phyloP scores from a whole-genome alignment of 1,140 invertebrate species.

The Teleogryllus occipitalis region DNA sequence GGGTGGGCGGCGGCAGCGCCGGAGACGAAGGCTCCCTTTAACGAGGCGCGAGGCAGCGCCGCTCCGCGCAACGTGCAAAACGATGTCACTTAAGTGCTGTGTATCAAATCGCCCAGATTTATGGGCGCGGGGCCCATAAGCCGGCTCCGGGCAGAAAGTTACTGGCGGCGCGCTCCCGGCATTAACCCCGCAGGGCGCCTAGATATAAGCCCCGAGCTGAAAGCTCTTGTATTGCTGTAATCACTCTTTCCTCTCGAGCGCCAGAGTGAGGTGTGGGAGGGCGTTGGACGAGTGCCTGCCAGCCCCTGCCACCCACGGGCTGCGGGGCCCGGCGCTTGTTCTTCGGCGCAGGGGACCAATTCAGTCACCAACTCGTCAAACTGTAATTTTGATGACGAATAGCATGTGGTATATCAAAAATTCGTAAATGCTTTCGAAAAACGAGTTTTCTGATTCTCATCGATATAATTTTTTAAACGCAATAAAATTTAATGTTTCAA shows the following conservation, averaged over 20 bases:
- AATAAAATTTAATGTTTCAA: too few relatives aligned
- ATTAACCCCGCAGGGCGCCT: neutral
- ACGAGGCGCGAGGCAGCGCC: neutral
- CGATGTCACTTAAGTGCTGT: neutral
- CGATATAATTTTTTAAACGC: too few relatives aligned
- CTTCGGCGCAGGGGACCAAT: too few relatives aligned
- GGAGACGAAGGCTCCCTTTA: neutral
- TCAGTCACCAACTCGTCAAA: too few relatives aligned
- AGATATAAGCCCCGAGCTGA: neutral
- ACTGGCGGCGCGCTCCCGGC: neutral
- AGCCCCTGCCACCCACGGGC: too few relatives aligned
- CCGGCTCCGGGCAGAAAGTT: neutral
- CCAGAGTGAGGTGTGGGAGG: neutral
- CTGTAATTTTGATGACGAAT: too few relatives aligned
- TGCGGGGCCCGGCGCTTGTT: too few relatives aligned
- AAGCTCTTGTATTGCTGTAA: neutral
- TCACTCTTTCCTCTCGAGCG: neutral
- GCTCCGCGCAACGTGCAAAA: neutral
- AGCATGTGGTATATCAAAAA: too few relatives aligned
- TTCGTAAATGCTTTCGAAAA: too few relatives aligned
- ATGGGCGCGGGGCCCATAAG: neutral
- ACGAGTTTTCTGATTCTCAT: too few relatives aligned
- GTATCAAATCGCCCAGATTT: conserved; percentile 1
- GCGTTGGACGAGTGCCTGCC: too few relatives aligned
- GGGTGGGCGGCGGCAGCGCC: too few relatives aligned